Evolutionary conservation across 2,113 vertebrate species (phyloP), one percentile per base, ranked within the genome.

Genomic region (Oxyura jamaicensis): DNA sequence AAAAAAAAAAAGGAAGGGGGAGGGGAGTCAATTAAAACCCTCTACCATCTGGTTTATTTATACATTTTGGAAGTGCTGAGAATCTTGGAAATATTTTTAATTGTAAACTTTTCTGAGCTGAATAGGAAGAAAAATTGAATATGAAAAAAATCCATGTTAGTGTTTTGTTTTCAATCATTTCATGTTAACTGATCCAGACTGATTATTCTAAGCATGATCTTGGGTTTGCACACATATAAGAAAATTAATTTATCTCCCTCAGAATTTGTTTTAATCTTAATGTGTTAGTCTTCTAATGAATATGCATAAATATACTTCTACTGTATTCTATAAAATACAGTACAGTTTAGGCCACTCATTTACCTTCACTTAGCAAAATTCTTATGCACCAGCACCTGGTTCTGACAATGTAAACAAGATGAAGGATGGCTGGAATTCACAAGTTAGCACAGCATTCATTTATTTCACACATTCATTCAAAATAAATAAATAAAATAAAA

Each of bases 391-490:
- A 91, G 74, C 77, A 95, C 48, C 78, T 94, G 69, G 36, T 93
- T 95, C 93, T 97, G 73, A 96, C 93, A 92, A 28, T 29, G 33
- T 48, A 90, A 96, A 35, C 59, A 88, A 28, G 7, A 19, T 52
- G 75, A 85, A 90, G 46, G 33, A 81, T 5, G 3, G 8, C 83
- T 67, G 93, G 68, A 96, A 95, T 91, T 60, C n/a, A 84, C 91
- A 96, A 53, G 42, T 91, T 96, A 94, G 42, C 46, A 41, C 36
- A 71, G 77, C 86, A 90, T 86, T 93, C 84, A 85, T 91, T 95
- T 10, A 93, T 85, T 88, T 91, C 91, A 93, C 83, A 93, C 41
- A 28, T 35, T 50, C 16, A 41, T 53, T 53, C 52, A 53, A 36
- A 36, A 62, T 36, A 36, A 17, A 44, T 48, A 33, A 67, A 83